These are phyloP conservation scores for Morone chrysops DNA, from an alignment of 2,113 vertebrate species.

Conservation along the genomic window DNA sequence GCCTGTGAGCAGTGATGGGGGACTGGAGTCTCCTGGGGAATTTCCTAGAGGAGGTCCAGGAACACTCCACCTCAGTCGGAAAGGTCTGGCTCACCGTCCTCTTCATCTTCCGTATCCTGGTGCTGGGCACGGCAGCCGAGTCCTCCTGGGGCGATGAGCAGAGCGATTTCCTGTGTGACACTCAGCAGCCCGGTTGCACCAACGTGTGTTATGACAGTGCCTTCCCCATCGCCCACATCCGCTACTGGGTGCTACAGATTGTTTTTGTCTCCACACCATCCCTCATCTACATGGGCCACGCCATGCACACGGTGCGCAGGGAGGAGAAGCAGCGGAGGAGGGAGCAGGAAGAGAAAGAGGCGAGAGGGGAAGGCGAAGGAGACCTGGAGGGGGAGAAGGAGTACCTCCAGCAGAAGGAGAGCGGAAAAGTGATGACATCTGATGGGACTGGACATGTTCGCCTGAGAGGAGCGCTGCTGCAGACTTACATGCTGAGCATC, in stretches of 20 bases:
- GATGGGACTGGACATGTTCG: slow-evolving; percentile 84
- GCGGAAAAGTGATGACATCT: slow-evolving; percentile 58
- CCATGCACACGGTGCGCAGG: slow-evolving; percentile 91
- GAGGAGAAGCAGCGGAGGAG: slow-evolving; percentile 89
- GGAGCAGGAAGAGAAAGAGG: slow-evolving; percentile 80
- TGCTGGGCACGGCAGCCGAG: slow-evolving; percentile 94
- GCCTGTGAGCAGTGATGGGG: slow-evolving; percentile 87
- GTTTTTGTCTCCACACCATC: slow-evolving; percentile 98
- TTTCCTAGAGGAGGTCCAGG: slow-evolving; percentile 97
- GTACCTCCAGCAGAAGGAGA: slow-evolving; percentile 84
- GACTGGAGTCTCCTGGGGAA: slow-evolving; percentile 98
- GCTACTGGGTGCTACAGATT: slow-evolving; percentile 98
- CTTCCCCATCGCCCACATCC: slow-evolving; percentile 97
- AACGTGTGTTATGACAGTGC: slow-evolving; percentile 97
- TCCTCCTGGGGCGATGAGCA: slow-evolving; percentile 98
- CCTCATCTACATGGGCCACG: slow-evolving; percentile 95
- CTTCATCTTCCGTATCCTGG: slow-evolving; percentile 98
- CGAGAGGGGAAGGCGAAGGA: slow-evolving; percentile 37
- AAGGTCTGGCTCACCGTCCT: slow-evolving; percentile 97
- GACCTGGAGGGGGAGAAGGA: slow-evolving; percentile 78
- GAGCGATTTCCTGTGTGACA: slow-evolving; percentile 95
- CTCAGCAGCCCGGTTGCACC: slow-evolving; percentile 93
- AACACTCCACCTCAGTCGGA: slow-evolving; percentile 96
- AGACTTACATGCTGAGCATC: slow-evolving; percentile 95
- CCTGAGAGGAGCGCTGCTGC: slow-evolving; percentile 90